A percentile compares a stretch with the other conserved stretches of the same genome.
Conservation (phyloP, 2,113 vertebrate genomes). For the Phaethon lepturus region DNA sequence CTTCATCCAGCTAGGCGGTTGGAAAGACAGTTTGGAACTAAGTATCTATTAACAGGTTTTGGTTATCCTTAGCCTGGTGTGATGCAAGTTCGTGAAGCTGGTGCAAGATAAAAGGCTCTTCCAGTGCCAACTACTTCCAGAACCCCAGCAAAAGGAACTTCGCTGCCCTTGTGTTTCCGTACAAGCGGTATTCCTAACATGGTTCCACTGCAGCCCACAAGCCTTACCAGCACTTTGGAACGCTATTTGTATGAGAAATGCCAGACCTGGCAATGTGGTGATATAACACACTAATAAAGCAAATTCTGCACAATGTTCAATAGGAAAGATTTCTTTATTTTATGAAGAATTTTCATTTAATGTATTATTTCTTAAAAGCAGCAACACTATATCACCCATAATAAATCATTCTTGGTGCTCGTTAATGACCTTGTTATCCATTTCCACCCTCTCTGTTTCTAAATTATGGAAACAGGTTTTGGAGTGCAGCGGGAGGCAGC, state of each 20-base stretch:
- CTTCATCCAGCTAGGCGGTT: not conserved
- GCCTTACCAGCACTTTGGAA: not conserved
- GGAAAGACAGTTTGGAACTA: not conserved
- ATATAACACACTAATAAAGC: slow-evolving; percentile 27
- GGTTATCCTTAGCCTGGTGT: not conserved
- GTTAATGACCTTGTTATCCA: slow-evolving; percentile 1
- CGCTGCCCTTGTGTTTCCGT: not conserved
- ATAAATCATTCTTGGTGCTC: slow-evolving; percentile 2
- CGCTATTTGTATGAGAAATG: not conserved
- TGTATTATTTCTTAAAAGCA: slow-evolving; percentile 21
- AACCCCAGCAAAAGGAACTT: not conserved
- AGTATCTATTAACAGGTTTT: not conserved
- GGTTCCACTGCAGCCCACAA: not conserved
- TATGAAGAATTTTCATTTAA: slow-evolving; percentile 25
- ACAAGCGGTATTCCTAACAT: not conserved
- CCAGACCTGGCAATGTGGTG: slow-evolving; percentile 11
- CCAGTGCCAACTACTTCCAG: not conserved
- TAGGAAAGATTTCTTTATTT: slow-evolving; percentile 13
- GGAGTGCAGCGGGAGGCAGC: not conserved
- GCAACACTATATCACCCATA: not conserved
- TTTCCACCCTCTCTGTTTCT: slow-evolving; percentile 42
- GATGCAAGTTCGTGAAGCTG: not conserved
- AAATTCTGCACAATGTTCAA: slow-evolving; percentile 18
- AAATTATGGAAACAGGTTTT: slow-evolving; percentile 23
- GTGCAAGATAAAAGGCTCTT: not conserved